phyloP scores from a whole-genome alignment of 1,140 invertebrate genomes.

The Antheraea pernyi region DNA sequence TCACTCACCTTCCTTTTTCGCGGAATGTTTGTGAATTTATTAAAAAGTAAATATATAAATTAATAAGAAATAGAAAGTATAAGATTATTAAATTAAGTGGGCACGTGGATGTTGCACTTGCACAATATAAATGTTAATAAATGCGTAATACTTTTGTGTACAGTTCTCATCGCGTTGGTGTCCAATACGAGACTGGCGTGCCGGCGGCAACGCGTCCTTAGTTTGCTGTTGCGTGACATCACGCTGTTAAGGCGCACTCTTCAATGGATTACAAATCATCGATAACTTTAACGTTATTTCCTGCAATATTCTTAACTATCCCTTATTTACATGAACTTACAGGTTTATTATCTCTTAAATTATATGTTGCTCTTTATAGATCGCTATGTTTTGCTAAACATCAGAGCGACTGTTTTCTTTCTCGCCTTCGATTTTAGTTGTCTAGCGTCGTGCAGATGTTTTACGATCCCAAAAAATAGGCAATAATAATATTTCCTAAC shows the following conservation, averaged over 20 bases:
- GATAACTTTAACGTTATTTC: too few relatives aligned
- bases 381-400: too few relatives aligned
- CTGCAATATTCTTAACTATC: too few relatives aligned
- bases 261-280: background rate
- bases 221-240: slow-evolving; percentile 48
- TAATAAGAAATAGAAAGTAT: slow-evolving; percentile 14
- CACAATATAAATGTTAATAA: slow-evolving; percentile 45
- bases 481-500: too few relatives aligned
- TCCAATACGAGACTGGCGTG: slow-evolving; percentile 42
- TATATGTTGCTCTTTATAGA: too few relatives aligned
- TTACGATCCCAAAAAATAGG: too few relatives aligned
- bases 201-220: slow-evolving; percentile 16
- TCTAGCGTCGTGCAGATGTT: too few relatives aligned
- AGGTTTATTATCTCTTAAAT: too few relatives aligned
- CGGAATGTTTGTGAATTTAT: slow-evolving; percentile 59
- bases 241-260: slow-evolving; percentile 55
- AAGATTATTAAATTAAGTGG: slow-evolving; percentile 38
- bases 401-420: too few relatives aligned
- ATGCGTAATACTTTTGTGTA: slow-evolving; percentile 38
- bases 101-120: slow-evolving; percentile 60
- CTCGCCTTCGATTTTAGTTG: too few relatives aligned
- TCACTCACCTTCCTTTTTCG: slow-evolving; percentile 71
- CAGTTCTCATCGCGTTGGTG: slow-evolving; percentile 67
- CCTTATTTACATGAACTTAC: too few relatives aligned
- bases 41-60: slow-evolving; percentile 27